Percentiles rank a stretch among this genome's conserved stretches.
phyloP scores from a whole-genome alignment of 92 coral and sea anemone species.

The Hydrozoanthus gracilis region DNA sequence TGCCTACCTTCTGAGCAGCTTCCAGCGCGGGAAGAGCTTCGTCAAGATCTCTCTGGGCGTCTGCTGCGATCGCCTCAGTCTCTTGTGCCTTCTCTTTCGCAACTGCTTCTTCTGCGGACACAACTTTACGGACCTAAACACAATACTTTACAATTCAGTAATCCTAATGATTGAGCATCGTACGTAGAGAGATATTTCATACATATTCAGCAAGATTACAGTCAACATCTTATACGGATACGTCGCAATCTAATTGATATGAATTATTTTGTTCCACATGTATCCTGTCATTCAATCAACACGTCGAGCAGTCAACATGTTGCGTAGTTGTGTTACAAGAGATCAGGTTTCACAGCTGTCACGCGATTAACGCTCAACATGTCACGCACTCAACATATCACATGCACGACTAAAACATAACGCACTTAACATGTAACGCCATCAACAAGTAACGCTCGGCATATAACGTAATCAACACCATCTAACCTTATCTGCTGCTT shows the following conservation, averaged over 20 bases:
- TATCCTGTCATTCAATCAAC: too few relatives aligned
- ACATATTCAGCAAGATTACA: too few relatives aligned
- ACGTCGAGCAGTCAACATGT: too few relatives aligned
- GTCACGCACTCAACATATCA: neutral
- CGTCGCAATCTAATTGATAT: neutral
- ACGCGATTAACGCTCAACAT: neutral
- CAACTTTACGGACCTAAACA: conserved; percentile 92
- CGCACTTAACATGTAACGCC: neutral
- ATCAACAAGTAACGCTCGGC: neutral
- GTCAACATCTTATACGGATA: too few relatives aligned
- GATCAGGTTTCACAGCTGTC: too few relatives aligned
- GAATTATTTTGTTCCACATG: too few relatives aligned
- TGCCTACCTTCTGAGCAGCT: conserved; percentile 94
- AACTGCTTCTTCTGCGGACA: conserved; percentile 90
- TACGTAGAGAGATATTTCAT: too few relatives aligned
- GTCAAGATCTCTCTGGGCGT: conserved; percentile 94
- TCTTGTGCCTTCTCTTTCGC: conserved; percentile 97
- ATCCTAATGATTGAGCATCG: too few relatives aligned
- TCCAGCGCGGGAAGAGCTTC: conserved; percentile 97
- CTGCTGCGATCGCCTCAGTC: conserved; percentile 97
- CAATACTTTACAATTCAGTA: too few relatives aligned
- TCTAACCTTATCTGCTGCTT: conserved; percentile 93
- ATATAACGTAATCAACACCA: neutral
- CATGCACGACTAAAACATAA: neutral
- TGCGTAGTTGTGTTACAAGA: too few relatives aligned